phyloP scores from a whole-genome alignment of 2,797 vertebrate species.

The Picus viridis region DNA sequence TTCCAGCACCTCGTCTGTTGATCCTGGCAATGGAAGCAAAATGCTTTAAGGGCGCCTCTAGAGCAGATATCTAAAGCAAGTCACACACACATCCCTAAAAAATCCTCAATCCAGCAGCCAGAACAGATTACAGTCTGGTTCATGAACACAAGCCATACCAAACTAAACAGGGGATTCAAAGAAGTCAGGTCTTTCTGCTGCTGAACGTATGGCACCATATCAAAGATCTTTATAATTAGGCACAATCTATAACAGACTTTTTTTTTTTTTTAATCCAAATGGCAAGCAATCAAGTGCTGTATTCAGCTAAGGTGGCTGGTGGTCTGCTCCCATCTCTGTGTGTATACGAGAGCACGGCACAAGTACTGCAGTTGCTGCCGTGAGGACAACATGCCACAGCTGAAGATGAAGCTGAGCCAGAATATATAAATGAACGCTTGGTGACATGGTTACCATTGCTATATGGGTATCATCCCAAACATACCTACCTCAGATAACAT shows the following conservation, averaged over 20 bases:
- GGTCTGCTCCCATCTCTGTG: background rate
- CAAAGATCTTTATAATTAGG: background rate
- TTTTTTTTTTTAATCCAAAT: background rate
- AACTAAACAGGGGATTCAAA: background rate
- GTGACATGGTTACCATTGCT: background rate
- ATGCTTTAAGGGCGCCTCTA: slow-evolving; percentile 41
- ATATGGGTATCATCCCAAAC: background rate
- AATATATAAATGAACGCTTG: background rate
- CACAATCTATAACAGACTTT: background rate
- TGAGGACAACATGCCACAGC: background rate
- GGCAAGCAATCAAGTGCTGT: background rate
- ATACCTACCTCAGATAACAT: background rate
- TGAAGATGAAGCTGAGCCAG: background rate
- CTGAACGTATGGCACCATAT: rapidly evolving
- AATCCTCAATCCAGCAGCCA: slow-evolving; percentile 15
- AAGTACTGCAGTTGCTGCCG: background rate
- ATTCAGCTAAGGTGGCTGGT: background rate
- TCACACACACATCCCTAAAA: slow-evolving; percentile 3
- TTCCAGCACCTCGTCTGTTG: slow-evolving; percentile 62
- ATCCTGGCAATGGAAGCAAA: slow-evolving; percentile 60
- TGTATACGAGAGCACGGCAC: background rate
- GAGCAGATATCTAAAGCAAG: slow-evolving; percentile 44
- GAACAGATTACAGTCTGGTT: slow-evolving; percentile 20
- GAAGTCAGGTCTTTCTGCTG: background rate
- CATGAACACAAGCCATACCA: slow-evolving; percentile 18